Base-by-base conservation (phyloP, 2,888 invertebrate genomes). In the Clunio marinus region DNA sequence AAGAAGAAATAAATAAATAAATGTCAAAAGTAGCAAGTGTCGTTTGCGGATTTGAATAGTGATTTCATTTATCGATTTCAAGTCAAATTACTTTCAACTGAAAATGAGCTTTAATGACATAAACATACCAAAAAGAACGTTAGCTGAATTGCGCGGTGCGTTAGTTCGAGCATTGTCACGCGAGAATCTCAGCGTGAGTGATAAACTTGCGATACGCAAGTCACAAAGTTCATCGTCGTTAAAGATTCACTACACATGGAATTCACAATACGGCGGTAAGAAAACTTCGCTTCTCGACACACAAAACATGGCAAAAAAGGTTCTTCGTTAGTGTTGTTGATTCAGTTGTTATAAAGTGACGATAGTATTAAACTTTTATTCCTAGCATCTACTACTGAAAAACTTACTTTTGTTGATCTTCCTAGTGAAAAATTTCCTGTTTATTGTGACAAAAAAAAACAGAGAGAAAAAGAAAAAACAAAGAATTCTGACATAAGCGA, bases 91-190 rank as follows among this genome's bases (percentile, higher is more conserved):
- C n/a, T n/a, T n/a, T n/a, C n/a, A n/a, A n/a, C n/a, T n/a, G 25
- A 27, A 10, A 27, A 63, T 63, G 63, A 63, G 45, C n/a, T 2
- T 63, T 27, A 45, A 13, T 13, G 63, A 66, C 45, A 32, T 66
- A 28, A 55, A 32, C 35, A 66, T 66, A 66, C 66, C 66, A n/a
- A 51, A 22, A 3, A 66, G 13, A 3, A 66, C 66, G 22, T 15
- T 66, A 7, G 66, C 66, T n/a, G 66, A 66, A 24, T 32, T 66
- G 55, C 66, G 66, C n/a, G 66, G 66, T 17, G 66, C 55, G 15
- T 24, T 66, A 25, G 66, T 66, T 4, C 66, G 66, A 2, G 51
- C 66, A 24, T 22, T 66, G 32, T 66, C 66, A 51, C 51, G 55
- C 51, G 66, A 66, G 25, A 66, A 66, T 51, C 45, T 66, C 10